phyloP scores from a whole-genome alignment of 2,888 invertebrate species.

The Parasteatoda lunata region DNA sequence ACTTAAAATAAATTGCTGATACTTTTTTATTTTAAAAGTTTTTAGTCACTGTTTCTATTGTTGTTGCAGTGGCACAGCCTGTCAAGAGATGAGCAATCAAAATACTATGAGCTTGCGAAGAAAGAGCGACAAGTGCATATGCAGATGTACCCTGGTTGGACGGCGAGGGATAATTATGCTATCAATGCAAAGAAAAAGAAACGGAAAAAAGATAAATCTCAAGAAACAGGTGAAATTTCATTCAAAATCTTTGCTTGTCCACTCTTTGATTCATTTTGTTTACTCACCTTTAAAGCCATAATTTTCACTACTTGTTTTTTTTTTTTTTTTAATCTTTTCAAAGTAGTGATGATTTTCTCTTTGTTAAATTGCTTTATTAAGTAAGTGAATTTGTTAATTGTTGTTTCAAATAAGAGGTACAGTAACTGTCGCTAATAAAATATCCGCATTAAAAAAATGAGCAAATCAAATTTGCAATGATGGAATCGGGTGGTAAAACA shows the following conservation, averaged over 20 bases:
- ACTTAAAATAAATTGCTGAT: too few relatives aligned
- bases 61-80: conserved; percentile 95
- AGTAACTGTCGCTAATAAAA: too few relatives aligned
- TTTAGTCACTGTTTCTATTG: too few relatives aligned
- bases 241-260: too few relatives aligned
- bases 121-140: conserved; percentile 99
- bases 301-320: too few relatives aligned
- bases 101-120: conserved; percentile 99
- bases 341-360: neutral
- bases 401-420: neutral
- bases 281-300: too few relatives aligned
- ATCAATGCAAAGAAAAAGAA: conserved; percentile 99
- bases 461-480: too few relatives aligned
- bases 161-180: conserved; percentile 99
- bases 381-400: neutral
- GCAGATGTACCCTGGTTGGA: conserved; percentile 99
- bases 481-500: too few relatives aligned
- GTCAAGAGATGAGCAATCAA: conserved; percentile 99
- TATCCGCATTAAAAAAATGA: too few relatives aligned
- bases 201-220: conserved; percentile 92
- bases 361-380: neutral
- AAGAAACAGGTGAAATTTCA: conserved; percentile 70
- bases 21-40: too few relatives aligned
- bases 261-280: too few relatives aligned
- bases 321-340: neutral